A percentile compares a stretch with the other conserved stretches of the same genome.
These are phyloP conservation scores for Alosa alosa DNA, from an alignment of 2,113 vertebrate species.

Conservation along the genomic window DNA sequence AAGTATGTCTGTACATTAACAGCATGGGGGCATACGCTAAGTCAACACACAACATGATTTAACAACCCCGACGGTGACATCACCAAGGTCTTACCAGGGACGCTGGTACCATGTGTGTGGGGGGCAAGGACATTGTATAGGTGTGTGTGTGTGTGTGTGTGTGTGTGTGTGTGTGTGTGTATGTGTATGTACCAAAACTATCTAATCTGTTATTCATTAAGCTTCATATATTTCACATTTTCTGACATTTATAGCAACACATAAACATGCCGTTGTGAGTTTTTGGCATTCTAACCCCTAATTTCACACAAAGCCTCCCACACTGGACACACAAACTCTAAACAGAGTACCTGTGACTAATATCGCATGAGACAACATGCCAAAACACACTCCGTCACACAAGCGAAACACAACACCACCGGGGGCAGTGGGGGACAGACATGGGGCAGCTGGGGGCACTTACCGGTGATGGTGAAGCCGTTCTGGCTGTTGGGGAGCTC, in stretches of 20 bases:
- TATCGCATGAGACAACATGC: background rate
- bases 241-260: background rate
- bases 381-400: background rate
- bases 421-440: too few species aligned
- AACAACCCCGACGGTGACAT: constrained; percentile 48
- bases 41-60: constrained; percentile 46
- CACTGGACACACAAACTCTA: background rate
- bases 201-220: background rate
- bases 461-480: constrained; percentile 88
- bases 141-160: constrained; percentile 3
- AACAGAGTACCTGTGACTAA: background rate
- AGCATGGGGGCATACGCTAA: constrained; percentile 41
- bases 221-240: background rate
- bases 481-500: constrained; percentile 85
- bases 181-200: background rate
- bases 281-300: background rate
- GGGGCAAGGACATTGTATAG: background rate
- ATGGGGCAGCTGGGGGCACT: constrained; percentile 35
- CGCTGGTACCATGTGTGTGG: background rate
- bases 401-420: background rate
- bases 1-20: constrained; percentile 23
- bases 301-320: background rate
- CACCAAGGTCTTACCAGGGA: constrained; percentile 36
- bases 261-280: background rate
- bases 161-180: constrained; percentile 8